phyloP scores from a whole-genome alignment of 2,113 vertebrate genomes.

The Columba janthina region DNA sequence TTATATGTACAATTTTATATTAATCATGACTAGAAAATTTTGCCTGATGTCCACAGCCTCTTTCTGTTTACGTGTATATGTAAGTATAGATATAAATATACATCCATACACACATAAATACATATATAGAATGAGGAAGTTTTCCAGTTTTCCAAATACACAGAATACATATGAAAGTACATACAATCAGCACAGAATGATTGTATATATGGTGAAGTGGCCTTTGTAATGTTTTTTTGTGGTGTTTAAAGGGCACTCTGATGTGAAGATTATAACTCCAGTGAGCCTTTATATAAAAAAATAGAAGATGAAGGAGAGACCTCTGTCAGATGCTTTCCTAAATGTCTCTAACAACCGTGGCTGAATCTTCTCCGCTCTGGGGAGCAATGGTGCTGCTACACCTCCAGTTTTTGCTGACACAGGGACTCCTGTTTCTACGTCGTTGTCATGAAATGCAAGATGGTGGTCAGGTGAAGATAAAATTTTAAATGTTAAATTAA shows the following conservation, averaged over 20 bases:
- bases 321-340: not conserved
- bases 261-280: not conserved
- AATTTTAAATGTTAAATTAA: not conserved
- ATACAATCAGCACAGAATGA: not conserved
- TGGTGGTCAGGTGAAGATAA: not conserved
- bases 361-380: not conserved
- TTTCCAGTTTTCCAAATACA: not conserved
- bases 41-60: rapidly evolving
- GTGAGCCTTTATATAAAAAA: not conserved
- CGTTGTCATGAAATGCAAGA: not conserved
- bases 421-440: not conserved
- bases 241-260: not conserved
- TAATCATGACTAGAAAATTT: not conserved
- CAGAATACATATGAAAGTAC: not conserved
- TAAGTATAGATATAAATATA: not conserved
- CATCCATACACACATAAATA: not conserved
- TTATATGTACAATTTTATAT: not conserved
- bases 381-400: not conserved
- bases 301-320: not conserved
- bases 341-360: not conserved
- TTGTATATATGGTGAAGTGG: rapidly evolving
- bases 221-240: not conserved
- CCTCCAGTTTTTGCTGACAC: not conserved
- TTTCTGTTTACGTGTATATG: not conserved
- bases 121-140: not conserved